Evolutionary conservation across 2,888 invertebrate species (phyloP).

Genomic region (Escarpia spicata): DNA sequence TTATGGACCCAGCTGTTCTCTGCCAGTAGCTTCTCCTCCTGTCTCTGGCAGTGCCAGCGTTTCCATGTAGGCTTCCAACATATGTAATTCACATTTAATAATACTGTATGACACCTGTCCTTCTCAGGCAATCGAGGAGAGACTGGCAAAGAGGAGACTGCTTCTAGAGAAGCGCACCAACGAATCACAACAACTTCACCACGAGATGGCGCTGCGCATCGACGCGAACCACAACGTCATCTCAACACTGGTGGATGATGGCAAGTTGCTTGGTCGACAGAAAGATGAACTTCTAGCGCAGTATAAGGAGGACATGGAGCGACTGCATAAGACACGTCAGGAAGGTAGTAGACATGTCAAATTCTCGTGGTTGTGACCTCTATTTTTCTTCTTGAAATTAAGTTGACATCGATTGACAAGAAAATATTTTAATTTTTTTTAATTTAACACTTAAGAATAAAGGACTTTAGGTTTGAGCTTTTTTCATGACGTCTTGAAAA

Average conservation of each 20-base stretch:
- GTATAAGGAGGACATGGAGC: constrained; percentile 48
- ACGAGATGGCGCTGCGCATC: constrained; percentile 43
- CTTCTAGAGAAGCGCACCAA: constrained; percentile 52
- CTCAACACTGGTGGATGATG: constrained; percentile 47
- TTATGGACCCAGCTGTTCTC: no score
- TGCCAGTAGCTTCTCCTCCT: no score
- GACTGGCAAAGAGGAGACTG: constrained; percentile 54
- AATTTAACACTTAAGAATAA: no score
- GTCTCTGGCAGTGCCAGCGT: no score
- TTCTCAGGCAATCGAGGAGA: constrained; percentile 54
- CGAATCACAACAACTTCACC: constrained; percentile 46
- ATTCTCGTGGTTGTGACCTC: neutral
- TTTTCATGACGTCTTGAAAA: no score
- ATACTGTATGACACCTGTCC: neutral
- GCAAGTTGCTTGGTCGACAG: constrained; percentile 51
- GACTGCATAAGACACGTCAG: constrained; percentile 46
- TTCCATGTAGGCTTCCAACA: no score
- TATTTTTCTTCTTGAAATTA: no score
- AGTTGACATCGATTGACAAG: no score
- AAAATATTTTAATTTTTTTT: no score
- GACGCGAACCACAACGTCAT: constrained; percentile 46
- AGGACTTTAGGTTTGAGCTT: no score
- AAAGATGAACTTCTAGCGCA: constrained; percentile 53
- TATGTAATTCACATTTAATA: neutral
- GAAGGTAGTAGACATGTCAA: constrained; percentile 31